Evolutionary conservation across 2,797 vertebrate genomes (phyloP), one percentile per base, ranked within the genome.

Genomic region (Halcyon leucocephala): DNA sequence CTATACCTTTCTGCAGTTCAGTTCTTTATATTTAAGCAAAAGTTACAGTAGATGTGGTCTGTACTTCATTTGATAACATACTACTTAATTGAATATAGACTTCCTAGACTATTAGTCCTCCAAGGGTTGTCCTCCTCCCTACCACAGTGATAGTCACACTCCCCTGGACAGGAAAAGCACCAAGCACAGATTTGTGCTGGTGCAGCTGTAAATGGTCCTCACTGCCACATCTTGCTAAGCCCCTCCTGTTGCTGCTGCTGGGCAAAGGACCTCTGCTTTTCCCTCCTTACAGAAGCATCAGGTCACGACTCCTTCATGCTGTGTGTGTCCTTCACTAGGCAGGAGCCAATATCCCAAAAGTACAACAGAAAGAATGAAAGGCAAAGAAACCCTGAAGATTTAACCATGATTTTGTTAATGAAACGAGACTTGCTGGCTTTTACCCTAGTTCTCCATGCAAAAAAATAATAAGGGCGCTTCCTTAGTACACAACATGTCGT

Each of bases 281-380:
- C 6, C 70, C 26, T 90, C 33, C 22, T 29, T 19, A 62, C 6
- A 80, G 54, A 71, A 86, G 28, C 54, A 57, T 25, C 48, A 52
- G 8, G 19, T 58, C 79, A 15, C 1, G 35, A 10, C n/a, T 41
- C n/a, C 48, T 42, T 52, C 42, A 44, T 5, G 57, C 7, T 10
- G 26, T 1, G 0, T 0, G 0, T 18, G 17, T 3, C 25, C 51
- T 82, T 79, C 4, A 0, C 70, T 72, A 66, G 26, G 21, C 52
- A 49, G 52, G 13, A 90, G 10, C 22, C 41, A 84, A 14, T 12
- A 42, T 6, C 74, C 78, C 80, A 4, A 66, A 84, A 82, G 48
- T 35, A 18, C 11, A 37, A 52, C 18, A 49, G 17, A 52, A 29
- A 64, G 19, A 51, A 39, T 0, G 2, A 73, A 74, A 65, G 9